phyloP scores from a whole-genome alignment of 2,888 invertebrate species.

The Omphaloscelis lunosa region DNA sequence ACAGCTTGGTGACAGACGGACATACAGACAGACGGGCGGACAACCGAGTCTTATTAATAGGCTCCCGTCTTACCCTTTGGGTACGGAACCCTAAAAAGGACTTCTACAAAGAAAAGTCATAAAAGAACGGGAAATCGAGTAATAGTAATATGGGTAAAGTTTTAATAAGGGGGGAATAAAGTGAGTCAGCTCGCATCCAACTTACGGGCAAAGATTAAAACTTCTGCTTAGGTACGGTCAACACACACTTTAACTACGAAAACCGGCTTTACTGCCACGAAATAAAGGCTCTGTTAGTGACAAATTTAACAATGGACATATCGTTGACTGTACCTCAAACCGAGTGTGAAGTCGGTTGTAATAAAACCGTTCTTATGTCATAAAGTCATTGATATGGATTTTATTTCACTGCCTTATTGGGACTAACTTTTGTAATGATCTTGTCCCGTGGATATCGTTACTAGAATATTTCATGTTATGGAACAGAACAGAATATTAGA shows the following conservation, averaged over 20 bases:
- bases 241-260: neutral
- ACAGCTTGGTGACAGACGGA: too few relatives aligned
- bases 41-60: too few relatives aligned
- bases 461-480: too few relatives aligned
- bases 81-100: too few relatives aligned
- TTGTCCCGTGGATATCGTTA: neutral
- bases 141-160: slow-evolving; percentile 86
- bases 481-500: too few relatives aligned
- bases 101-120: slow-evolving; percentile 78
- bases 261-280: neutral
- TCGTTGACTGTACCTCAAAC: slow-evolving; percentile 65
- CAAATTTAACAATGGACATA: neutral
- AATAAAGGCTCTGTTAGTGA: neutral
- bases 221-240: slow-evolving; percentile 69
- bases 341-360: slow-evolving; percentile 78
- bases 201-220: slow-evolving; percentile 84
- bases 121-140: slow-evolving; percentile 81
- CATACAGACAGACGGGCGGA: too few relatives aligned
- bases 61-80: too few relatives aligned
- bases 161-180: slow-evolving; percentile 85
- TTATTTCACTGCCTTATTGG: slow-evolving; percentile 56
- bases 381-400: slow-evolving; percentile 68
- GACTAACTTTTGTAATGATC: slow-evolving; percentile 22
- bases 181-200: slow-evolving; percentile 79
- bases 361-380: slow-evolving; percentile 71